phyloP scores from a whole-genome alignment of 2,113 vertebrate genomes.

The Carettochelys insculpta region DNA sequence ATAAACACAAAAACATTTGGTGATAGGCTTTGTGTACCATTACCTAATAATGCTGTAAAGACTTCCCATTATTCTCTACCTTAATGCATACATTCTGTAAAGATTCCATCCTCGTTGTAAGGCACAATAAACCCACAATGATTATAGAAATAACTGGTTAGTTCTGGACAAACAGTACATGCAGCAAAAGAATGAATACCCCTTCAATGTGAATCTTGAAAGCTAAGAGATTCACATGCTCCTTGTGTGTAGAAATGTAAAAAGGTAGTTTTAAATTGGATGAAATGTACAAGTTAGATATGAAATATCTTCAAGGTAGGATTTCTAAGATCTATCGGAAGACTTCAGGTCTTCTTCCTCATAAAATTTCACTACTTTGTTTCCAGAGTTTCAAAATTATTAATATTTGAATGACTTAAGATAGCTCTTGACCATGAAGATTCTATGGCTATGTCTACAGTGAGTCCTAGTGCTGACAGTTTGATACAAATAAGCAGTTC shows the following conservation, averaged over 20 bases:
- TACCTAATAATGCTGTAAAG: constrained; percentile 80
- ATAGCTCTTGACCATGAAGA: constrained; percentile 33
- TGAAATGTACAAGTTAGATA: constrained; percentile 69
- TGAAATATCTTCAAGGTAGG: constrained; percentile 72
- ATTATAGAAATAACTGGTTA: constrained; percentile 69
- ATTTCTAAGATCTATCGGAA: constrained; percentile 68
- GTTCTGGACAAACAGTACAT: constrained; percentile 79
- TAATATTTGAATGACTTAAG: constrained; percentile 35
- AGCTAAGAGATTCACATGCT: constrained; percentile 70
- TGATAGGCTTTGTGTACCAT: constrained; percentile 77
- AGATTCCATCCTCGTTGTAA: constrained; percentile 75
- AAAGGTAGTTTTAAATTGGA: constrained; percentile 74
- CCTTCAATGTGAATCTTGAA: constrained; percentile 73
- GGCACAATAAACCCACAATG: constrained; percentile 81
- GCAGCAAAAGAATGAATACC: constrained; percentile 74
- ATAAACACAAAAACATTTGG: constrained; percentile 84
- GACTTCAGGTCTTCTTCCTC: constrained; percentile 57
- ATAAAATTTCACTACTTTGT: constrained; percentile 38
- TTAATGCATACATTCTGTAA: constrained; percentile 72
- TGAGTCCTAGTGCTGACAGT: no score
- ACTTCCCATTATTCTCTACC: constrained; percentile 72
- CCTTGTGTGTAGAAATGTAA: constrained; percentile 71
- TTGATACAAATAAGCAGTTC: no score
- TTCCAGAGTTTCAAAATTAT: constrained; percentile 48
- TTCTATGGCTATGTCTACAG: no score